A percentile compares a stretch with the other conserved stretches of the same genome.
phyloP scores from a whole-genome alignment of 2,888 invertebrate genomes.

The Cantharis rufa region DNA sequence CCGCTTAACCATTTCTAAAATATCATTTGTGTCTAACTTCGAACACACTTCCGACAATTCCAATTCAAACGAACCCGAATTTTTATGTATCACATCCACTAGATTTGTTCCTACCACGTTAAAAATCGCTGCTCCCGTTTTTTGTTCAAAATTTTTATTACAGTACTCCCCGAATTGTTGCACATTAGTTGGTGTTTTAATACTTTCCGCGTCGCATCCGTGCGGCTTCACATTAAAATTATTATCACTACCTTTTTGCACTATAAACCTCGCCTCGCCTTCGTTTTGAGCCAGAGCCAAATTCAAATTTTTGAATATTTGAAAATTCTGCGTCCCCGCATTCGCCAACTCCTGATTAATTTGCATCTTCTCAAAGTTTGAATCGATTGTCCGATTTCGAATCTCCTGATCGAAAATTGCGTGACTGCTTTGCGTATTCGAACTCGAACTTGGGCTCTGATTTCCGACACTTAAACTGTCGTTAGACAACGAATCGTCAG shows the following conservation, averaged over 20 bases:
- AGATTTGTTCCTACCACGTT: slow-evolving; percentile 11
- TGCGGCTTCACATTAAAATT: slow-evolving; percentile 14
- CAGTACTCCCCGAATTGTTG: slow-evolving; percentile 24
- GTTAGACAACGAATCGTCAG: slow-evolving; percentile 74
- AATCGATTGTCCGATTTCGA: slow-evolving; percentile 43
- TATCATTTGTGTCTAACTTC: slow-evolving; percentile 76
- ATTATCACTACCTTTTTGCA: slow-evolving; percentile 14
- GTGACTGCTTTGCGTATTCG: slow-evolving; percentile 52
- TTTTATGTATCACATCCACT: slow-evolving; percentile 45
- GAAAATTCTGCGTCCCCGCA: slow-evolving; percentile 47
- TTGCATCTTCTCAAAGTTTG: slow-evolving; percentile 47
- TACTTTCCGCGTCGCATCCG: slow-evolving; percentile 1
- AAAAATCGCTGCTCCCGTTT: slow-evolving; percentile 9
- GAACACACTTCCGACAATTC: slow-evolving; percentile 80
- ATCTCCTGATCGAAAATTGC: slow-evolving; percentile 46
- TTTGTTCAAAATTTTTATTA: slow-evolving; percentile 11
- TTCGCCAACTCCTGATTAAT: slow-evolving; percentile 48
- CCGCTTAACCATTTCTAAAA: slow-evolving; percentile 78
- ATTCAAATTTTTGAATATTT: slow-evolving; percentile 50
- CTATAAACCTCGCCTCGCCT: slow-evolving; percentile 23
- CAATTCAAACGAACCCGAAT: slow-evolving; percentile 66
- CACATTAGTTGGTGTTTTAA: slow-evolving; percentile 12
- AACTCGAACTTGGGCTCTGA: slow-evolving; percentile 54
- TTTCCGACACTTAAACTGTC: slow-evolving; percentile 58
- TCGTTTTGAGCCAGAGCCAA: slow-evolving; percentile 32